Percentiles rank a stretch among this genome's conserved stretches.
These are phyloP conservation scores for Dendroctonus ponderosae DNA, from an alignment of 1,140 invertebrate genomes.

Conservation along the genomic window DNA sequence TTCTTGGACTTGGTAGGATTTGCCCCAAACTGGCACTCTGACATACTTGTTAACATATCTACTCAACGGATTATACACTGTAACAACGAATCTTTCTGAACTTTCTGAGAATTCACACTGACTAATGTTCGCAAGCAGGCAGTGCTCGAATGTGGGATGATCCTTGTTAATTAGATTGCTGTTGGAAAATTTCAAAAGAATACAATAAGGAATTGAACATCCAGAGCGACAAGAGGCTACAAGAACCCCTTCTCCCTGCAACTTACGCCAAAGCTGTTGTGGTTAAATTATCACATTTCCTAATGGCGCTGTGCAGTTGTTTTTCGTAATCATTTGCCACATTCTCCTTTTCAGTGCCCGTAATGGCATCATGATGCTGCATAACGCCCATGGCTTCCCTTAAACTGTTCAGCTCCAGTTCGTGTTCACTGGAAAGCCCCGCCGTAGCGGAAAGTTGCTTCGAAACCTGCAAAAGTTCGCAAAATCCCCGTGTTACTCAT, in stretches of 20 bases:
- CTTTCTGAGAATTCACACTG: conserved; percentile 62
- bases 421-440: conserved; percentile 36
- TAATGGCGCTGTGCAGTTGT: conserved; percentile 52
- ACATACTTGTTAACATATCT: conserved; percentile 63
- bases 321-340: conserved; percentile 65
- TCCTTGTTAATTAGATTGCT: conserved; percentile 22
- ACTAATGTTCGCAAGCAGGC: conserved; percentile 58
- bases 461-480: conserved; percentile 43
- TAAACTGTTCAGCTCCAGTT: conserved; percentile 45
- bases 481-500: no score
- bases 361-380: no score
- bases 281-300: conserved; percentile 51
- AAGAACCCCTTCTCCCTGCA: not conserved
- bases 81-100: conserved; percentile 62
- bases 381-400: conserved; percentile 52
- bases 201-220: no score
- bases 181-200: conserved; percentile 18
- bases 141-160: conserved; percentile 24
- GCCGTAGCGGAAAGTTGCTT: conserved; percentile 54
- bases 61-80: conserved; percentile 80
- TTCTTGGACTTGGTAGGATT: conserved; percentile 63
- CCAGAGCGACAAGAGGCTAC: no score
- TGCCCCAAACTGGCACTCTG: conserved; percentile 66
- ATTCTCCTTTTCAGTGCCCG: no score
- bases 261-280: conserved; percentile 2